These are phyloP conservation scores for Zophobas atratus DNA, from an alignment of 1,140 invertebrate species.

Conservation along the genomic window DNA sequence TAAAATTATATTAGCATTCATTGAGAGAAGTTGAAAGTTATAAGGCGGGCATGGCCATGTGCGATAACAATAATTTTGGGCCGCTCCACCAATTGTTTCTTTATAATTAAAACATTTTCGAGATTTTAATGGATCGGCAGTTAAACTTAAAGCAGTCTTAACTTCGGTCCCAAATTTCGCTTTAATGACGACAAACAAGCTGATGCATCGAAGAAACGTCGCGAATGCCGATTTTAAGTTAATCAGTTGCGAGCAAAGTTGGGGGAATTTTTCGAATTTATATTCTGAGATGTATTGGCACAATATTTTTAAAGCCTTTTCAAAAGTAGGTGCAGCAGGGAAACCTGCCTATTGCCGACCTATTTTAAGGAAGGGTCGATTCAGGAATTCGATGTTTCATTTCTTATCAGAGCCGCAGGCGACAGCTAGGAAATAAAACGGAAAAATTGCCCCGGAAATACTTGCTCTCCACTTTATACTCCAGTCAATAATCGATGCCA, in stretches of 20 bases:
- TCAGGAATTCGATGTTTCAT: slow-evolving; percentile 50
- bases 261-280: slow-evolving; percentile 5
- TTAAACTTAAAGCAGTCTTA: slow-evolving; percentile 15
- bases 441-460: slow-evolving; percentile 51
- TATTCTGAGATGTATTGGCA: slow-evolving; percentile 11
- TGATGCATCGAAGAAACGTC: background rate
- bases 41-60: slow-evolving; percentile 49
- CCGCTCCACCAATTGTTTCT: slow-evolving; percentile 44
- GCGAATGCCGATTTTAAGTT: background rate
- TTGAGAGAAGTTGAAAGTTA: slow-evolving; percentile 47
- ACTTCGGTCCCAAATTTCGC: background rate
- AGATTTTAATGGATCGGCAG: slow-evolving; percentile 28
- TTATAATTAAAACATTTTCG: slow-evolving; percentile 48
- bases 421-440: slow-evolving; percentile 49
- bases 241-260: background rate
- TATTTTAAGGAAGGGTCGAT: slow-evolving; percentile 47
- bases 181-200: background rate
- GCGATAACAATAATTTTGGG: slow-evolving; percentile 53
- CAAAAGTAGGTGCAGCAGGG: slow-evolving; percentile 11
- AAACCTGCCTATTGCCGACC: slow-evolving; percentile 22
- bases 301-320: slow-evolving; percentile 25
- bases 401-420: slow-evolving; percentile 51
- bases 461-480: slow-evolving; percentile 47
- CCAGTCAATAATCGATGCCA: slow-evolving; percentile 41
- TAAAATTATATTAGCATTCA: slow-evolving; percentile 53